These are phyloP conservation scores for Strigops habroptila DNA, from an alignment of 2,113 vertebrate genomes.

Conservation along the genomic window DNA sequence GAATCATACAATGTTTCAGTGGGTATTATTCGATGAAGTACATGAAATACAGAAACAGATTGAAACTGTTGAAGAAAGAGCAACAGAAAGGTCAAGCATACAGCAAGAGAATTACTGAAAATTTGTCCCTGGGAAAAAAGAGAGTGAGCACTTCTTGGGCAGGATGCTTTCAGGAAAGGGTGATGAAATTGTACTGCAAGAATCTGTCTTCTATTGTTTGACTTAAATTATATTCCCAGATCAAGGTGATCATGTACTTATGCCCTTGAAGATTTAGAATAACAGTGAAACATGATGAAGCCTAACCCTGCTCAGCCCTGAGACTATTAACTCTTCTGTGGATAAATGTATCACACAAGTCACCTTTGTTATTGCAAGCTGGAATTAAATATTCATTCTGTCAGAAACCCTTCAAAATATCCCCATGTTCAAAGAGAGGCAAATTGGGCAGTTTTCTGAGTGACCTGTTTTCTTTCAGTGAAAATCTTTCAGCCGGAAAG, in stretches of 20 bases:
- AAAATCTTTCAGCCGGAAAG: neutral
- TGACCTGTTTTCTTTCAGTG: neutral
- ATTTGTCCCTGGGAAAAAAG: neutral
- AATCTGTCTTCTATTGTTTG: neutral
- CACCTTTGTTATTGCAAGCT: neutral
- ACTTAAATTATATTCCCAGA: neutral
- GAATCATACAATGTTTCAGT: slow-evolving; percentile 39
- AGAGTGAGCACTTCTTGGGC: neutral
- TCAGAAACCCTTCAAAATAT: neutral
- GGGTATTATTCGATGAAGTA: slow-evolving; percentile 12
- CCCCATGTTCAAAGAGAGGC: neutral
- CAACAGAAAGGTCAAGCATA: slow-evolving; percentile 30
- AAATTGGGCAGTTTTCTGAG: neutral
- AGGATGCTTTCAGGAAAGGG: neutral
- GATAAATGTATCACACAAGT: neutral
- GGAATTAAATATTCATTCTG: neutral
- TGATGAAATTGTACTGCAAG: neutral
- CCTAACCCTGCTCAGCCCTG: neutral
- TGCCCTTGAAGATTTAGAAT: neutral
- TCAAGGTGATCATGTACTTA: neutral
- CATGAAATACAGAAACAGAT: slow-evolving; percentile 26
- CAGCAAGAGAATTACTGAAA: neutral
- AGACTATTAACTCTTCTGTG: neutral
- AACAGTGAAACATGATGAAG: neutral
- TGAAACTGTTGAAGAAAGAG: slow-evolving; percentile 13